Conservation (phyloP, 1,140 invertebrate genomes). For the Drosophila nigrodunni region DNA sequence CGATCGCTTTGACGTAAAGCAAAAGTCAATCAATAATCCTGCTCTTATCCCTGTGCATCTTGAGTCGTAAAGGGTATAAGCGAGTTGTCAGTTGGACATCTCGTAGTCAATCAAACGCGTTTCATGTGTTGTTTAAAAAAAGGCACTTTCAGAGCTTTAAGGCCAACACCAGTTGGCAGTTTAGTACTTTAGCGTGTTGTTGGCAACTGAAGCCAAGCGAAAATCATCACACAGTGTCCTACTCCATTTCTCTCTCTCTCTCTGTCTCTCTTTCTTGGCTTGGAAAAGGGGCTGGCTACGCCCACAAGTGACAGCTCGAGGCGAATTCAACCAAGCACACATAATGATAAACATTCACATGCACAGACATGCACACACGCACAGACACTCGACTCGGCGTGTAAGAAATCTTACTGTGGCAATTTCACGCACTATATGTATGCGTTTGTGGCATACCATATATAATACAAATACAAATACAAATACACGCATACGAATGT, state of each 20-base stretch:
- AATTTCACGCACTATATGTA: slow-evolving; percentile 58
- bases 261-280: background rate
- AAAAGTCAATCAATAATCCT: too few species aligned
- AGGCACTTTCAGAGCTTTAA: background rate
- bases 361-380: slow-evolving; percentile 17
- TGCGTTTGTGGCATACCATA: slow-evolving; percentile 21
- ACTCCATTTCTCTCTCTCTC: background rate
- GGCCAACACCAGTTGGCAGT: background rate
- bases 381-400: background rate
- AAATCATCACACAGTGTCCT: background rate
- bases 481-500: slow-evolving; percentile 32
- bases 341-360: slow-evolving; percentile 44
- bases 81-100: background rate
- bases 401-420: slow-evolving; percentile 23
- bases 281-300: background rate
- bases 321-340: slow-evolving; percentile 27
- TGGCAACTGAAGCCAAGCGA: background rate
- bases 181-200: background rate
- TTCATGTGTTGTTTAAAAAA: background rate
- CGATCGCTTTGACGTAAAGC: too few species aligned
- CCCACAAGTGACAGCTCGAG: slow-evolving; percentile 38
- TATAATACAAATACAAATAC: slow-evolving; percentile 49
- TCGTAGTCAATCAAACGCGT: background rate
- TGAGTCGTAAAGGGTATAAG: background rate
- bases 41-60: too few species aligned